Conservation (phyloP, 2,888 invertebrate genomes). For the Lasioglossum lativentre region DNA sequence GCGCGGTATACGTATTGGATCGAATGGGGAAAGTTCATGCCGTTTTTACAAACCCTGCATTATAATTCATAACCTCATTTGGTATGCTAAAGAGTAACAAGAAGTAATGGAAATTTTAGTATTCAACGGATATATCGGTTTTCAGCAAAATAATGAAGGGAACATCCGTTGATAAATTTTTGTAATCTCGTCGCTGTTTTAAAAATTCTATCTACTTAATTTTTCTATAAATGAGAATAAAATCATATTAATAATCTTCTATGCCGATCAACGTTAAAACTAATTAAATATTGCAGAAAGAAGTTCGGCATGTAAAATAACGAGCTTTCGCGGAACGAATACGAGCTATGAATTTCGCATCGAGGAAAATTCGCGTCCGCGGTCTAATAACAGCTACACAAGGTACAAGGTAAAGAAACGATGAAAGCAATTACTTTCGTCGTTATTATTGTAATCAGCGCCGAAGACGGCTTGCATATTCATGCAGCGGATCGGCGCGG, state of each 20-base stretch:
- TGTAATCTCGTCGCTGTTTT: no score
- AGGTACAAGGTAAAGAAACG: neutral
- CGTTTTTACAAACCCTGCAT: neutral
- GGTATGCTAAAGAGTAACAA: neutral
- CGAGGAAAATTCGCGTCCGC: neutral
- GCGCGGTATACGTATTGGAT: neutral
- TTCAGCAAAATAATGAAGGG: no score
- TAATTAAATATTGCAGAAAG: neutral
- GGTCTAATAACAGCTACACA: neutral
- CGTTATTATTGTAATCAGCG: conserved; percentile 17
- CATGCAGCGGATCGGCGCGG: neutral
- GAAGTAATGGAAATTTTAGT: no score
- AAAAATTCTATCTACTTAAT: no score
- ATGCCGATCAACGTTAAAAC: neutral
- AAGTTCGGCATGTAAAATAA: neutral
- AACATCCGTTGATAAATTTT: no score
- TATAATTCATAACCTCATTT: neutral
- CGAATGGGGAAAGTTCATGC: neutral
- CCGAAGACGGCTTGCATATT: conserved; percentile 18
- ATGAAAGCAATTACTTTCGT: conserved; percentile 3
- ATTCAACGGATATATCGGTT: no score
- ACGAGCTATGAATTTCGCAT: neutral
- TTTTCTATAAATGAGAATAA: no score
- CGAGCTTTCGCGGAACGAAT: neutral
- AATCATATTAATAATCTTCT: no score